These are phyloP conservation scores for Subacronicta megacephala DNA, from an alignment of 2,888 invertebrate genomes.

Conservation along the genomic window DNA sequence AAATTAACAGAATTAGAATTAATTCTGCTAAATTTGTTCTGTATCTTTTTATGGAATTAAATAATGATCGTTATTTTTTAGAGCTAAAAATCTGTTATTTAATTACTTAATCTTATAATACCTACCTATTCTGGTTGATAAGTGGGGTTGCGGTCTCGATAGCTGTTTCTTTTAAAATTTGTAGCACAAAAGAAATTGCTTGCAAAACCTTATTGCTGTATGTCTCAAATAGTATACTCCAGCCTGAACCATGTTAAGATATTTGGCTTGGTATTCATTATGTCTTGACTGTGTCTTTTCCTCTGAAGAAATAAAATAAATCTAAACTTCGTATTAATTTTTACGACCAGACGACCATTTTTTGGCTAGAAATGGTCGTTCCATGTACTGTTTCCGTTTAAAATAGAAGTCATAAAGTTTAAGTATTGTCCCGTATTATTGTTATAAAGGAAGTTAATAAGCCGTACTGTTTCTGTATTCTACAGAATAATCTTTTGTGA, in stretches of 20 bases:
- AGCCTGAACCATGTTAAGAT: conserved; percentile 54
- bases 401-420: conserved; percentile 50
- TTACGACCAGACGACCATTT: conserved; percentile 51
- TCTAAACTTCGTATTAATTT: conserved; percentile 64
- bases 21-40: no score
- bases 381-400: conserved; percentile 57
- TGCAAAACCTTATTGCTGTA: not conserved
- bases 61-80: no score
- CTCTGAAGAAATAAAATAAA: conserved; percentile 59
- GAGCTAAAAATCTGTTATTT: no score
- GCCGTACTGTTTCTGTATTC: no score
- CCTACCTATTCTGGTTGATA: no score
- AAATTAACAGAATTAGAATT: no score
- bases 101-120: no score
- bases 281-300: conserved; percentile 53
- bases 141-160: no score
- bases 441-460: not conserved
- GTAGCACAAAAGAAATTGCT: not conserved
- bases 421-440: conserved; percentile 33
- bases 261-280: conserved; percentile 68
- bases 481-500: no score
- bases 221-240: conserved; percentile 30
- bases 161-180: no score
- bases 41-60: no score
- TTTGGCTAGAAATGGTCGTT: conserved; percentile 59